Base-by-base conservation (phyloP, 2,888 invertebrate genomes). In the Enchytraeus crypticus region DNA sequence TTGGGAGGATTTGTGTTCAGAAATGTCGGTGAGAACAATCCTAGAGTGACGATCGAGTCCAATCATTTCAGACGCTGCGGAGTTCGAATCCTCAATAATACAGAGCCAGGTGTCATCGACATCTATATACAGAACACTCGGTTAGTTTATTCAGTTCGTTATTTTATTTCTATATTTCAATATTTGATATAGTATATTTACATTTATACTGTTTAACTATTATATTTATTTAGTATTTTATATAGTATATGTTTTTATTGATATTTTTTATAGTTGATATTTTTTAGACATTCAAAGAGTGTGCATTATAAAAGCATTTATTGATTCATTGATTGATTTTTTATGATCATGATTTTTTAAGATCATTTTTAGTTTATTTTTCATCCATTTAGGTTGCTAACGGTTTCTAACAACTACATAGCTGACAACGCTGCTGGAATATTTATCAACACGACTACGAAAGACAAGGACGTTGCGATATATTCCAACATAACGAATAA, bases 401-500 rank as follows among this genome's bases (percentile, higher is more conserved):
- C 72, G 32, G 66, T 78, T 45, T 66, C 74, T 45, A 75, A 77
- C 62, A 77, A 74, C 64, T 74, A 73, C 66, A 66, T 77, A 5
- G 62, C 43, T 1, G 30, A 53, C 61, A 58, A 58, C n/a, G 61
- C 61, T 2, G 61, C 56, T 11, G 61, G 77, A 4, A 72, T 74
- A 61, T 70, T 70, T 51, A 61, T 77, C 8, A 70, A 65, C 34
- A 70, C 73, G 1, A 68, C 71, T n/a, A 75, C 75, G 2, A 69
- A 70, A 3, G 58, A 58, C 43, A 59, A 58, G 38, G 57, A 61
- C 32, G 84, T 90, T 57, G 90, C 92, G 1, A 88, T 91, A 0
- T 92, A 92, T 0, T 93, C 89, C 14, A 89, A 88, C 83, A 87
- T 97, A 58, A 88, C 92, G 72, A 92, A 96, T 78, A 96, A 96